Conservation (phyloP, 1,140 invertebrate genomes). For the Caenorhabditis inopinata region DNA sequence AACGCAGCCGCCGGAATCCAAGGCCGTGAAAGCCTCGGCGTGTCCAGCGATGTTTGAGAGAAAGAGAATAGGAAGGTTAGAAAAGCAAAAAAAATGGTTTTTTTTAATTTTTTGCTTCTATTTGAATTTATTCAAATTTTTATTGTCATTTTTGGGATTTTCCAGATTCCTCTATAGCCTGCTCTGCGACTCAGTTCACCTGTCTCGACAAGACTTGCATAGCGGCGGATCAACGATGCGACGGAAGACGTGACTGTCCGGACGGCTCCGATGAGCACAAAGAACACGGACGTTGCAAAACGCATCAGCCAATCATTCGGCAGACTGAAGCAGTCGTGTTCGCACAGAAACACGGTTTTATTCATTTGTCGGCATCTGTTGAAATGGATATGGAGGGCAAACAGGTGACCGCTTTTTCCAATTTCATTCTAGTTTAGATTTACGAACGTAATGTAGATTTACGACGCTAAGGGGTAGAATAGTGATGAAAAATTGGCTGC, state of each 20-base stretch:
- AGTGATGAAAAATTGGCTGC: no score
- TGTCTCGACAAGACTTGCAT: conserved; percentile 38
- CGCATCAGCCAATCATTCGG: conserved; percentile 45
- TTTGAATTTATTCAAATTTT: no score
- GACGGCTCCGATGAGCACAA: conserved; percentile 79
- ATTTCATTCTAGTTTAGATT: no score
- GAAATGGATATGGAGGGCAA: conserved; percentile 36
- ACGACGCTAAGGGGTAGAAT: no score
- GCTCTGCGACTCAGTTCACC: conserved; percentile 3
- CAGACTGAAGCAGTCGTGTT: conserved; percentile 36
- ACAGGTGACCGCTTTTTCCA: no score
- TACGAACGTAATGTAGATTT: no score
- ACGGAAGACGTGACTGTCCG: conserved; percentile 76
- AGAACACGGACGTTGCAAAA: conserved; percentile 34
- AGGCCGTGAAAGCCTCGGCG: no score
- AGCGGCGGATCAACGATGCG: conserved; percentile 69
- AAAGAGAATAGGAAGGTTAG: no score
- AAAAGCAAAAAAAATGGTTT: no score
- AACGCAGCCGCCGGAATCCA: neutral
- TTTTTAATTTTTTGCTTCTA: no score
- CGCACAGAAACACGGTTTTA: conserved; percentile 38
- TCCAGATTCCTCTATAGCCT: conserved; percentile 20
- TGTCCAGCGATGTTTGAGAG: no score
- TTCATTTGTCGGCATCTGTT: conserved; percentile 45
- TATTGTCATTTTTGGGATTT: no score